A percentile compares a stretch with the other conserved stretches of the same genome.
phyloP scores from a whole-genome alignment of 1,140 invertebrate genomes.

The Anagrus nilaparvatae region DNA sequence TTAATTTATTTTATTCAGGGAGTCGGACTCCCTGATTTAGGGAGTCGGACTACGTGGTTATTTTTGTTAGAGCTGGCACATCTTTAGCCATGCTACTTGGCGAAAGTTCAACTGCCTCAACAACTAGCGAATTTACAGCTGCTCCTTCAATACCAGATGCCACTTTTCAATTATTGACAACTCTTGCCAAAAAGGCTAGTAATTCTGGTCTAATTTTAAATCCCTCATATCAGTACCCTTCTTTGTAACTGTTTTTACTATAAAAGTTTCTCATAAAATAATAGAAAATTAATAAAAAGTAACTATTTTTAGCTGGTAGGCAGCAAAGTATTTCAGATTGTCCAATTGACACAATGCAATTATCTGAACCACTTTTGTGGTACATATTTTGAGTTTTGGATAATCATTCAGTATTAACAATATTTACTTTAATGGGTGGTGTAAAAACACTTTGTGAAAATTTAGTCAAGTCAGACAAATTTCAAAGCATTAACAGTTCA shows the following conservation, averaged over 20 bases:
- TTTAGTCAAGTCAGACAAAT: slow-evolving; percentile 45
- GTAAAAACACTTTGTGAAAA: slow-evolving; percentile 50
- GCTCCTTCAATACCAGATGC: slow-evolving; percentile 69
- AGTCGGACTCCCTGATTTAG: too few species aligned
- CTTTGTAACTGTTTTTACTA: slow-evolving; percentile 37
- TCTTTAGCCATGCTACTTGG: slow-evolving; percentile 51
- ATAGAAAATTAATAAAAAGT: neutral
- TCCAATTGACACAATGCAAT: slow-evolving; percentile 40
- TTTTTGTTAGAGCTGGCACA: too few species aligned
- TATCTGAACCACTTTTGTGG: slow-evolving; percentile 67
- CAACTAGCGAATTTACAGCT: slow-evolving; percentile 43
- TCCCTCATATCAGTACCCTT: slow-evolving; percentile 64
- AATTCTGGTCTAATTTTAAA: slow-evolving; percentile 61
- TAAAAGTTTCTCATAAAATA: too few species aligned
- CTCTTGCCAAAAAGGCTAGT: slow-evolving; percentile 59
- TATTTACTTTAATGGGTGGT: slow-evolving; percentile 54
- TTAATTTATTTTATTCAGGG: too few species aligned
- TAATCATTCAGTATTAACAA: slow-evolving; percentile 51
- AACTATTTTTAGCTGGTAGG: slow-evolving; percentile 22
- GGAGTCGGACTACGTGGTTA: too few species aligned
- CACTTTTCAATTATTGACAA: slow-evolving; percentile 69
- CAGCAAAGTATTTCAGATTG: slow-evolving; percentile 26
- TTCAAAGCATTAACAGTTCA: slow-evolving; percentile 22
- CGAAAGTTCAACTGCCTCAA: slow-evolving; percentile 24
- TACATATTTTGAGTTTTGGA: slow-evolving; percentile 64